phyloP scores from a whole-genome alignment of 2,113 vertebrate species.

The Serinus canaria region DNA sequence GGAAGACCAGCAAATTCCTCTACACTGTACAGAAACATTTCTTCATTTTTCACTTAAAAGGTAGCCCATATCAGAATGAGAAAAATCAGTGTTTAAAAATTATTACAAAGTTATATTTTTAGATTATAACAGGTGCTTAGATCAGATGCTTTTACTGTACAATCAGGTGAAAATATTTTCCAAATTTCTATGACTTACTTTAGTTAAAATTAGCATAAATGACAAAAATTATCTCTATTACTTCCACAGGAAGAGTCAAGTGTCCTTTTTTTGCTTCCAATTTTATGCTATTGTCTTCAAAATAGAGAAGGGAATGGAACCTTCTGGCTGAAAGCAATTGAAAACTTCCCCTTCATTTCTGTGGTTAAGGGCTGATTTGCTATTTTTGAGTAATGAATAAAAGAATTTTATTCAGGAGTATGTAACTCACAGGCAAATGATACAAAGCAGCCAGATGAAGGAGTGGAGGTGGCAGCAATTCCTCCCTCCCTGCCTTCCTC shows the following conservation, averaged over 20 bases:
- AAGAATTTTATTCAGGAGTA: not conserved
- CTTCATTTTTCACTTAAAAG: constrained; percentile 5
- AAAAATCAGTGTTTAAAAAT: not conserved
- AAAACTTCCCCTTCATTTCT: not conserved
- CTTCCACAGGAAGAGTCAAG: not conserved
- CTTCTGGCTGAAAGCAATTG: not conserved
- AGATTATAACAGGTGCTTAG: not conserved
- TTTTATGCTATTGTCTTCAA: constrained; percentile 16
- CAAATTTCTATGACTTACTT: not conserved
- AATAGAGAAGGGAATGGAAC: not conserved
- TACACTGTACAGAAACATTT: not conserved
- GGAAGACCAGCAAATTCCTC: not conserved
- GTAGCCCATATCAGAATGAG: not conserved
- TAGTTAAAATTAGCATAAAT: not conserved
- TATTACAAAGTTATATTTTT: not conserved
- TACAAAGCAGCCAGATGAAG: not conserved
- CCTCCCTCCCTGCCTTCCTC: not conserved
- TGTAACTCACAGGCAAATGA: not conserved
- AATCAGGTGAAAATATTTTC: not conserved
- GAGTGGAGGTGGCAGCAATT: not conserved
- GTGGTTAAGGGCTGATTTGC: not conserved
- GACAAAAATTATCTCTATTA: not conserved
- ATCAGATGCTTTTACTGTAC: not conserved
- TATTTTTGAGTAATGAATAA: not conserved
- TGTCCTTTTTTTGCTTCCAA: not conserved